Base-by-base conservation (phyloP, 2,797 vertebrate species). In the Eulemur rubriventer region DNA sequence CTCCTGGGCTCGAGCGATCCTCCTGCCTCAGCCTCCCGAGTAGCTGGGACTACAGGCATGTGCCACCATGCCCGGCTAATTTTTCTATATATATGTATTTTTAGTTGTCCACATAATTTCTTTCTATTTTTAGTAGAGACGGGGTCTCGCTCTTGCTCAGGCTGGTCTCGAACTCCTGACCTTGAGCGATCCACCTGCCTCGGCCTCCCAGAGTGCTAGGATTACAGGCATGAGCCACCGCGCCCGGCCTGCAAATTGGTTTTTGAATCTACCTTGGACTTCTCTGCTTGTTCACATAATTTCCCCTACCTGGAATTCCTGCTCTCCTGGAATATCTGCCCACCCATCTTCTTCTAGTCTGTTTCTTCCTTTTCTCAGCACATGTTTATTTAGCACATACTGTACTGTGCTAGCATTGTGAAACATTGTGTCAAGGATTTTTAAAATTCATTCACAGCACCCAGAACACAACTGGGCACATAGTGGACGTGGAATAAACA, bases 291-390 rank as follows among this genome's bases (percentile, higher is more conserved):
- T 78, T 94, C 41, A 93, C 28, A 94, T 17, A 65, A 28, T 72
- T 69, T 85, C 35, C 20, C 41, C 52, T 89, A 61, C 59, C 46
- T 76, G 16, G 65, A 89, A 90, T 80, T 43, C 52, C n/a, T 87
- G 61, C 28, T 70, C 28, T 4, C 50, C 67, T 90, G 76, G 46
- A 80, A 48, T 92, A 80, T 89, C 48, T 48, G 30, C 35, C n/a
- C 38, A 83, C 33, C 7, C 30, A 87, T 4, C 4, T 41, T 59
- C 75, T 73, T 35, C 41, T 75, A 57, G 22, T 46, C 16, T 83
- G 7, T 86, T 46, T 93, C 22, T 96, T 95, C 65, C 30, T 89
- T 89, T 94, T 41, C 46, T 87, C 67, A 89, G 48, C 46, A 78
- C 73, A 70, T 24, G 17, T 93, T 80, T 86, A 75, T 90, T 94